A percentile compares a stretch with the other conserved stretches of the same genome.
These are phyloP conservation scores for Lepilemur septentrionalis DNA, from an alignment of 2,797 vertebrate species.

Conservation along the genomic window DNA sequence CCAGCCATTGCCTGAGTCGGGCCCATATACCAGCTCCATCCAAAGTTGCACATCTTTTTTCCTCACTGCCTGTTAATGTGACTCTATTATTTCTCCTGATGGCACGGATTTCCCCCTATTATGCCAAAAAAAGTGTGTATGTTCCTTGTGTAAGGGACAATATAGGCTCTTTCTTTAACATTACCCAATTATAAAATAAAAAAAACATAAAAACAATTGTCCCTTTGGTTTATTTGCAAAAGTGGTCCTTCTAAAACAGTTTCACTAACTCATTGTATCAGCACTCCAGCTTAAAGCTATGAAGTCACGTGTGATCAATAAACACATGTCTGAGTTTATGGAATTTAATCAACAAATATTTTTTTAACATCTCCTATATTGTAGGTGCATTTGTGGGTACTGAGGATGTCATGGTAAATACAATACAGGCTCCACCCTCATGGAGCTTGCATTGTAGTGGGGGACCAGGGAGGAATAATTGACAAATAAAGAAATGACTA, in stretches of 20 bases:
- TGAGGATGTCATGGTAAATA: neutral
- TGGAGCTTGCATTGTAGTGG: neutral
- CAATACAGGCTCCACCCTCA: neutral
- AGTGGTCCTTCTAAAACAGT: neutral
- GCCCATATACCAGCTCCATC: neutral
- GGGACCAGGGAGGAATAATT: neutral
- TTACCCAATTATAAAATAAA: neutral
- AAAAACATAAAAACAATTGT: neutral
- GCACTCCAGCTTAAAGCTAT: neutral
- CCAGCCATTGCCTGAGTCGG: neutral
- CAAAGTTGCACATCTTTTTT: neutral
- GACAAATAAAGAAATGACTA: neutral
- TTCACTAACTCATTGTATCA: neutral
- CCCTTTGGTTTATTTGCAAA: slow-evolving; percentile 22
- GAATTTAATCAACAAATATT: neutral
- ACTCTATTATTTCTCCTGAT: neutral
- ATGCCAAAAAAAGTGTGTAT: neutral
- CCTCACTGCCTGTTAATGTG: neutral
- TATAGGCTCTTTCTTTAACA: neutral
- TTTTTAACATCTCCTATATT: neutral
- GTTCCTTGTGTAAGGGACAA: neutral
- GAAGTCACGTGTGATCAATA: neutral
- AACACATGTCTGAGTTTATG: neutral
- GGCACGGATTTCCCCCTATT: neutral
- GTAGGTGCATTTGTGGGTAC: neutral